Evolutionary conservation across 2,113 vertebrate species (phyloP).

Genomic region (Gasterosteus nipponicus): DNA sequence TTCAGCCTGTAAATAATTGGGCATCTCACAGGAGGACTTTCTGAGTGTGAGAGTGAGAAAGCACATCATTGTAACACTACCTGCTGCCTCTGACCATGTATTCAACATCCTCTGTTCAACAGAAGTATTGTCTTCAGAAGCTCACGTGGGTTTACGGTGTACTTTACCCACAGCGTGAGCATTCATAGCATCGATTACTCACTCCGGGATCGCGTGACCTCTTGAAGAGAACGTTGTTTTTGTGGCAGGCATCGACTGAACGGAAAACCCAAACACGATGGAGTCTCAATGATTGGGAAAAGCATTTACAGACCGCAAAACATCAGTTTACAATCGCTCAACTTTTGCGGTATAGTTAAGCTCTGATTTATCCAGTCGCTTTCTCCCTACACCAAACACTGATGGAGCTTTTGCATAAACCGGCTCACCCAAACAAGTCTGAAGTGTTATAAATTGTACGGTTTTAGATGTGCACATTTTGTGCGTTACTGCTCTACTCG

Average conservation of each 20-base stretch:
- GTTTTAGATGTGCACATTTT: neutral
- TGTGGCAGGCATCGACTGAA: neutral
- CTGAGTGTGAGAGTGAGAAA: neutral
- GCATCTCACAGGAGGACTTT: neutral
- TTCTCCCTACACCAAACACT: neutral
- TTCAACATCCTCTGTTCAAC: neutral
- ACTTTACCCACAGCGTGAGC: neutral
- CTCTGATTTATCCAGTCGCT: neutral
- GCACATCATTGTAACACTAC: neutral
- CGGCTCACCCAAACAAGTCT: too few species aligned
- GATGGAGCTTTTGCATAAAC: neutral
- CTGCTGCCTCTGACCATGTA: neutral
- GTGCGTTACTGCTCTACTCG: neutral
- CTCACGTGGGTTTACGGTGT: neutral
- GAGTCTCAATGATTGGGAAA: neutral
- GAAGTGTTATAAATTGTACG: neutral
- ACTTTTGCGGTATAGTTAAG: neutral
- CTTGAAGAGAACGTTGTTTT: neutral
- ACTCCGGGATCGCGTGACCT: neutral
- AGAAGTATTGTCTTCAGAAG: neutral
- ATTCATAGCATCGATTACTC: neutral
- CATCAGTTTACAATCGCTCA: neutral
- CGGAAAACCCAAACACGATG: neutral
- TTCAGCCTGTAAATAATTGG: too few species aligned
- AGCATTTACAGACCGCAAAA: neutral